These are phyloP conservation scores for Argyrosomus japonicus DNA, from an alignment of 2,113 vertebrate species.

Conservation along the genomic window DNA sequence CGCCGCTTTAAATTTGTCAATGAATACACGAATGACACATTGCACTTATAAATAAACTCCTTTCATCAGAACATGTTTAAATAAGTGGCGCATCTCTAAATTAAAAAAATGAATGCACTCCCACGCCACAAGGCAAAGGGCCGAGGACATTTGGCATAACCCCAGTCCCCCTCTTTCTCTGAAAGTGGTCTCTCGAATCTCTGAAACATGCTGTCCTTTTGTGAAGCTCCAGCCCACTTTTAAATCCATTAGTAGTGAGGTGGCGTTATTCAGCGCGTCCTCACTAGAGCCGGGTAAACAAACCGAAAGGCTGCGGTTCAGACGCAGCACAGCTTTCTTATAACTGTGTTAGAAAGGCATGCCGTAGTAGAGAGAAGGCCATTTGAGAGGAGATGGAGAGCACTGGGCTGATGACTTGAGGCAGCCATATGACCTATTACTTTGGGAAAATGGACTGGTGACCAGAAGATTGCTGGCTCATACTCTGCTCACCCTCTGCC, in stretches of 20 bases:
- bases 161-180: slow-evolving; percentile 37
- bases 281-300: slow-evolving; percentile 64
- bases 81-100: slow-evolving; percentile 42
- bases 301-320: slow-evolving; percentile 46
- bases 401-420: slow-evolving; percentile 71
- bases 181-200: slow-evolving; percentile 59
- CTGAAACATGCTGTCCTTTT: slow-evolving; percentile 64
- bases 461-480: slow-evolving; percentile 84
- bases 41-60: slow-evolving; percentile 35
- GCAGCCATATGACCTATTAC: slow-evolving; percentile 80
- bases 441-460: slow-evolving; percentile 81
- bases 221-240: slow-evolving; percentile 66
- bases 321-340: slow-evolving; percentile 55
- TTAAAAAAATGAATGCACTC: slow-evolving; percentile 39
- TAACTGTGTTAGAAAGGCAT: slow-evolving; percentile 60
- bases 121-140: slow-evolving; percentile 20
- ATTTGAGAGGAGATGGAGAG: slow-evolving; percentile 71
- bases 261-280: slow-evolving; percentile 64
- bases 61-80: slow-evolving; percentile 1
- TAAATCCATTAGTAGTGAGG: slow-evolving; percentile 77
- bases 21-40: slow-evolving; percentile 42
- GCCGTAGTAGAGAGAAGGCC: slow-evolving; percentile 48
- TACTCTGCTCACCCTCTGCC: slow-evolving; percentile 76
- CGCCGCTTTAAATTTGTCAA: slow-evolving; percentile 42
- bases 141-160: slow-evolving; percentile 52